These are phyloP conservation scores for Polydesmus complanatus DNA, from an alignment of 2,888 invertebrate species.

Conservation along the genomic window DNA sequence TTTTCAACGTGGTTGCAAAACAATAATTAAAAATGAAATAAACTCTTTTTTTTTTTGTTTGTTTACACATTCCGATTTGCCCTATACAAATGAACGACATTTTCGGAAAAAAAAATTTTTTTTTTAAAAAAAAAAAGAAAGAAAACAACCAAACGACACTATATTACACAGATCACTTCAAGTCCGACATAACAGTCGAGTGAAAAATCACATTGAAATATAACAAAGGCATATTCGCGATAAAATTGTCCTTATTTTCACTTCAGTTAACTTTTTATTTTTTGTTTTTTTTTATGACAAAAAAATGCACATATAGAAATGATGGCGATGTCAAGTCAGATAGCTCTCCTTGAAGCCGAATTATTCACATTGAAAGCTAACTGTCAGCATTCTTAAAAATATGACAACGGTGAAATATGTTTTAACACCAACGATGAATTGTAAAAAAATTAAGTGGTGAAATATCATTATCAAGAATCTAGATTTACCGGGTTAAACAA, in stretches of 20 bases:
- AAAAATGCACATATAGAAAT: background rate
- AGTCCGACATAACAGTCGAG: background rate
- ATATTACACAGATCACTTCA: background rate
- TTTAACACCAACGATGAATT: background rate
- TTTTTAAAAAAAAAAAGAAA: background rate
- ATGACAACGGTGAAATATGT: background rate
- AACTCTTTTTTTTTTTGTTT: background rate
- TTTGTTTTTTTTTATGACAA: background rate
- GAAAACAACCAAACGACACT: background rate
- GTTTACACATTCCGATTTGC: background rate
- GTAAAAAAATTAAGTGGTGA: too few relatives aligned
- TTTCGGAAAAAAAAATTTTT: background rate
- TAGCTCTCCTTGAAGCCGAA: too few relatives aligned
- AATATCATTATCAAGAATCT: too few relatives aligned
- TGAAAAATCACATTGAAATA: background rate
- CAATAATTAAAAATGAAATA: background rate
- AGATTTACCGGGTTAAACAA: too few relatives aligned
- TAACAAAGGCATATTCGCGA: background rate
- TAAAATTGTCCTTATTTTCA: background rate
- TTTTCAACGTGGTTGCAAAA: background rate
- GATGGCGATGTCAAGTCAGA: background rate
- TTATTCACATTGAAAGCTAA: too few relatives aligned
- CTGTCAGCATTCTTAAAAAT: too few relatives aligned
- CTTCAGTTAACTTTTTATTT: background rate
- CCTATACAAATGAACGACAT: background rate